phyloP scores from a whole-genome alignment of 2,113 vertebrate species.

The Rhinolophus sinicus region DNA sequence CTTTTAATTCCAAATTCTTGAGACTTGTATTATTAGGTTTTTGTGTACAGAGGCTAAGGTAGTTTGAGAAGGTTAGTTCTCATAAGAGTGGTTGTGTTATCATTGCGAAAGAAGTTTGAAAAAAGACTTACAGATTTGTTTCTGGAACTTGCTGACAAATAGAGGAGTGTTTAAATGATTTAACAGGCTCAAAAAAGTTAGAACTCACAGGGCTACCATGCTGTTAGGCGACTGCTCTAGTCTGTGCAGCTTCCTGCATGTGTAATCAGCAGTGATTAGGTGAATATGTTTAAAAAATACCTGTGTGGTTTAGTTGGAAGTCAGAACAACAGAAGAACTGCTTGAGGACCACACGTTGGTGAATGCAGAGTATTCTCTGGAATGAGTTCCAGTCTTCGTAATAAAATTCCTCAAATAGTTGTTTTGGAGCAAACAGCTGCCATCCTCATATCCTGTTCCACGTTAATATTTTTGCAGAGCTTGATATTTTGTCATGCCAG shows the following conservation, averaged over 20 bases:
- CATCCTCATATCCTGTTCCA: background rate
- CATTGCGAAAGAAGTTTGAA: conserved; percentile 6
- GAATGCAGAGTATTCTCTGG: background rate
- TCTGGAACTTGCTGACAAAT: background rate
- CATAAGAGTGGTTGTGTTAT: background rate
- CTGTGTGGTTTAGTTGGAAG: background rate
- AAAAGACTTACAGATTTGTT: background rate
- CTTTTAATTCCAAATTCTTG: conserved; percentile 16
- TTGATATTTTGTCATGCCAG: background rate
- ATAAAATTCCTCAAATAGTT: background rate
- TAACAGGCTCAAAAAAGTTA: background rate
- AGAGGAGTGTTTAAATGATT: background rate
- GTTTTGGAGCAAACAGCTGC: conserved; percentile 31
- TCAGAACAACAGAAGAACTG: background rate
- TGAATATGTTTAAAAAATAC: background rate
- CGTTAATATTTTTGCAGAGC: background rate
- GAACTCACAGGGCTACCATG: background rate
- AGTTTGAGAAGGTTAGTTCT: background rate
- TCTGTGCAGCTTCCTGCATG: background rate
- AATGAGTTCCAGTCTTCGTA: background rate
- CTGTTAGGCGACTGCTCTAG: background rate
- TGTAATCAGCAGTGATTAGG: background rate
- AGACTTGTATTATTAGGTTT: background rate
- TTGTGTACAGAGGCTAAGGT: background rate
- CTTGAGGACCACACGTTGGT: background rate